phyloP scores from a whole-genome alignment of 2,797 vertebrate species.

The Acropternis orthonyx region DNA sequence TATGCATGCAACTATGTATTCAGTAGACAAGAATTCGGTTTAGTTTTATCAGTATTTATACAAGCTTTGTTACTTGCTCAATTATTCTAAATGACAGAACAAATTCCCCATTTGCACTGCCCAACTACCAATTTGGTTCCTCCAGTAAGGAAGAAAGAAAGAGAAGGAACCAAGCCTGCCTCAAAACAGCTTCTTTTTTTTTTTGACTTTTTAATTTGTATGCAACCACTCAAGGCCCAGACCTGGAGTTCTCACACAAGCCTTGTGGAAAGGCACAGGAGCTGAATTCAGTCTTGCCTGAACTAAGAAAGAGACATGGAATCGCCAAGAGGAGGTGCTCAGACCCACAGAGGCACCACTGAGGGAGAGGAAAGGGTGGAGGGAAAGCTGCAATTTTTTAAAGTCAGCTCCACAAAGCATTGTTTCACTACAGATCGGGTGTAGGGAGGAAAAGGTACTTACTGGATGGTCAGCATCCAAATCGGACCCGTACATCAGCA shows the following conservation, averaged over 20 bases:
- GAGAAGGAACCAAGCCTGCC: background rate
- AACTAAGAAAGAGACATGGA: background rate
- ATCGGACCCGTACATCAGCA: constrained; percentile 96
- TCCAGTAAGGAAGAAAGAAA: background rate
- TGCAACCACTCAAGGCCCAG: background rate
- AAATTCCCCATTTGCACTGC: background rate
- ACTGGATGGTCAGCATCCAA: constrained; percentile 97
- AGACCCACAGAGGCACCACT: accelerated
- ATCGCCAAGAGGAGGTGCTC: background rate
- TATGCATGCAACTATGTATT: background rate
- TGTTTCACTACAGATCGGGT: background rate
- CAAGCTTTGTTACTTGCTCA: background rate
- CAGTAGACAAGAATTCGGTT: background rate
- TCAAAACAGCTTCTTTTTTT: background rate
- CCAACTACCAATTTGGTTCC: background rate
- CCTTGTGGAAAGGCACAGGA: background rate
- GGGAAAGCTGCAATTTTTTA: background rate
- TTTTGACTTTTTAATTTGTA: background rate
- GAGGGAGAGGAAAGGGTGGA: background rate
- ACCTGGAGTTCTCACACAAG: background rate
- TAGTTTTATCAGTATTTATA: background rate
- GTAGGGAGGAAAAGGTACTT: constrained; percentile 18
- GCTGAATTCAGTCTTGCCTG: background rate
- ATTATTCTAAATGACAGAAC: background rate
- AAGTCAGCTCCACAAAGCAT: background rate